A percentile compares a stretch with the other conserved stretches of the same genome.
Evolutionary conservation across 2,113 vertebrate species (phyloP).

Genomic region (Heteronetta atricapilla): DNA sequence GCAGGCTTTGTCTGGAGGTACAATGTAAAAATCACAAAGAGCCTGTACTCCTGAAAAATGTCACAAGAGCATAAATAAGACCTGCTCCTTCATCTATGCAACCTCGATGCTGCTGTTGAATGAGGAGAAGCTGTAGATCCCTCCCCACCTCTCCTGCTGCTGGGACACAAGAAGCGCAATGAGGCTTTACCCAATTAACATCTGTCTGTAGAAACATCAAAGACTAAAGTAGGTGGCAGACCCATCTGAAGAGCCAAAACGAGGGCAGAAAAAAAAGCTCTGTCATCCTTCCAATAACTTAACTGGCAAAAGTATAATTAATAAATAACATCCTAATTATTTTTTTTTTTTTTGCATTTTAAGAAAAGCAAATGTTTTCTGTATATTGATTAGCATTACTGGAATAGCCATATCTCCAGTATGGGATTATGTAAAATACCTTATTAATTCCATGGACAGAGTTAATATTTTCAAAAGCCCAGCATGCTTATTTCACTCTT

Average conservation of each 20-base stretch:
- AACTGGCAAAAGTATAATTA: not conserved
- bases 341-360: not conserved
- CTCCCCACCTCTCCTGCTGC: not conserved
- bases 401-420: not conserved
- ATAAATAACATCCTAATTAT: not conserved
- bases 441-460: not conserved
- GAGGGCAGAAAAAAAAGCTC: not conserved
- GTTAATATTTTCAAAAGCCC: not conserved
- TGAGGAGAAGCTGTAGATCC: not conserved
- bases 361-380: not conserved
- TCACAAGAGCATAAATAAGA: not conserved
- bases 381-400: not conserved
- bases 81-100: not conserved
- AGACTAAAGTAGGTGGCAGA: not conserved
- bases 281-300: not conserved
- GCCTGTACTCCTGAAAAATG: not conserved
- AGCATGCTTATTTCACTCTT: not conserved
- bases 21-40: not conserved
- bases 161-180: not conserved
- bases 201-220: not conserved
- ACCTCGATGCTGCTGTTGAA: not conserved
- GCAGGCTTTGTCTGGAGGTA: not conserved
- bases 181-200: not conserved
- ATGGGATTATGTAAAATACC: not conserved
- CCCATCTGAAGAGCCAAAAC: not conserved